Evolutionary conservation across 2,113 vertebrate genomes (phyloP).

Genomic region (Marmota monax): DNA sequence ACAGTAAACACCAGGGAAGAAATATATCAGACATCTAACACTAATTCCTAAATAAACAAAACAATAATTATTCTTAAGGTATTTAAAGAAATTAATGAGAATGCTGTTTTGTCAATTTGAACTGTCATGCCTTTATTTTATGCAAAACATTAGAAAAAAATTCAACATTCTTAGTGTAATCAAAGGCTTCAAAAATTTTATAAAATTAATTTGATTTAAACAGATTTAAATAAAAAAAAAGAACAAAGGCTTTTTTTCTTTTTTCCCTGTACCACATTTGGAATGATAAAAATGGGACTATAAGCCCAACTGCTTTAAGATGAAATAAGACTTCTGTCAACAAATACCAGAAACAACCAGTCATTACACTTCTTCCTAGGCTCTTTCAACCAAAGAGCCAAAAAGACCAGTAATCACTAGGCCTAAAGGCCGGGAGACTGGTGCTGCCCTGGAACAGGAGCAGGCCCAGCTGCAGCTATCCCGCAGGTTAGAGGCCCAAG

Average conservation of each 20-base stretch:
- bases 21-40: background rate
- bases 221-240: background rate
- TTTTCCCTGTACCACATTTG: background rate
- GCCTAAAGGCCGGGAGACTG: background rate
- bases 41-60: constrained; percentile 23
- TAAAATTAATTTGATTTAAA: constrained; percentile 32
- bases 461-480: background rate
- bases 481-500: background rate
- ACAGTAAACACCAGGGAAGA: background rate
- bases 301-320: background rate
- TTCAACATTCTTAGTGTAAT: background rate
- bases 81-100: constrained; percentile 33
- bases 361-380: background rate
- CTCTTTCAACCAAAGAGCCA: background rate
- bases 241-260: background rate
- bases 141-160: constrained; percentile 36
- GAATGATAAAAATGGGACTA: background rate
- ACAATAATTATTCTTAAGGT: constrained; percentile 3
- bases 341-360: background rate
- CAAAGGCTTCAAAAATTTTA: constrained; percentile 18
- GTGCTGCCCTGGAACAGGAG: background rate
- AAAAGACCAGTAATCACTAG: background rate
- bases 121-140: constrained; percentile 46
- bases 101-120: constrained; percentile 45
- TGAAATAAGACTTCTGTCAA: constrained; percentile 44